These are phyloP conservation scores for Scylla paramamosain DNA, from an alignment of 1,140 invertebrate genomes.

Conservation along the genomic window DNA sequence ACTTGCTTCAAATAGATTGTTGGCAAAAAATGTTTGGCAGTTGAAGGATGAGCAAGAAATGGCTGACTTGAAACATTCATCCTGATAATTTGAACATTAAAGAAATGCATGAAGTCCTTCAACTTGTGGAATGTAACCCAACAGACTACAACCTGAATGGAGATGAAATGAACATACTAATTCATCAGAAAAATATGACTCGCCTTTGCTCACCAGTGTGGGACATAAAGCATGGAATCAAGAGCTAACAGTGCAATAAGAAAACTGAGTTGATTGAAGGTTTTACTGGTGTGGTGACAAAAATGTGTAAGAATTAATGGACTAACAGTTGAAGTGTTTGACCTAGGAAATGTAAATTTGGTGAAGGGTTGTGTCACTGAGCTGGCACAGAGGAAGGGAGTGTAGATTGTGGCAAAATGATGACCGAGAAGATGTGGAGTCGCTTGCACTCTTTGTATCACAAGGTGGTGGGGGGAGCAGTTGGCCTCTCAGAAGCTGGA, in stretches of 20 bases:
- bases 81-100: not conserved
- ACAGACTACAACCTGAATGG: not conserved
- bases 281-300: not conserved
- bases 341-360: not conserved
- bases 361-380: not conserved
- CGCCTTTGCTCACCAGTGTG: too few relatives aligned
- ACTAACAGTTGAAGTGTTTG: not conserved
- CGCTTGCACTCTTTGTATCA: constrained; percentile 65
- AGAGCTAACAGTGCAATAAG: too few relatives aligned
- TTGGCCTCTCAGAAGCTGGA: constrained; percentile 32
- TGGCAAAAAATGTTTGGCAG: not conserved
- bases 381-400: not conserved
- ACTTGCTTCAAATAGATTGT: not conserved
- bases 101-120: not conserved
- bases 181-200: too few relatives aligned
- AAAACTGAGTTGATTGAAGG: too few relatives aligned
- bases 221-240: too few relatives aligned
- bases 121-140: not conserved
- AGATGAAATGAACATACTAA: too few relatives aligned
- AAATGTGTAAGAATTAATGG: not conserved
- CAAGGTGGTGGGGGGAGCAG: constrained; percentile 59
- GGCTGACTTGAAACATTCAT: not conserved
- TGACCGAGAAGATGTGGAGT: constrained; percentile 67
- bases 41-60: not conserved
- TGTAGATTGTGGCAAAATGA: constrained; percentile 46